Percentiles rank a stretch among this genome's conserved stretches.
Conservation (phyloP, 1,140 invertebrate genomes). For the Drosophila punjabiensis region DNA sequence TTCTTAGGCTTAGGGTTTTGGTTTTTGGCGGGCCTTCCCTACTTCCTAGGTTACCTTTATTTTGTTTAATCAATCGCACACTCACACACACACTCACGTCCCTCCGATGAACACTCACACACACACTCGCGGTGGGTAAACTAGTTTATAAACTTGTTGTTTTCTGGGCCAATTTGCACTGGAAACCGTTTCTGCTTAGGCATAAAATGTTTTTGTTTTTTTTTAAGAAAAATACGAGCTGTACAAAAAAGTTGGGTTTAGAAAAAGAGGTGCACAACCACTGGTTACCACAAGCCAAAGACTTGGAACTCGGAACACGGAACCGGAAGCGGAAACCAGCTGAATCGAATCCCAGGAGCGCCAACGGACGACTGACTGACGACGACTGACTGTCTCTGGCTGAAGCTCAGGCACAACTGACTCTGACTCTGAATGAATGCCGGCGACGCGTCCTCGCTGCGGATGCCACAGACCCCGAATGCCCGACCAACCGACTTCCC, state of each 20-base stretch:
- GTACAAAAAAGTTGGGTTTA: slow-evolving; percentile 50
- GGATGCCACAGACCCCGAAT: slow-evolving; percentile 52
- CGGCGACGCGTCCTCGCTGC: slow-evolving; percentile 72
- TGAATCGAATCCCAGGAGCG: slow-evolving; percentile 18
- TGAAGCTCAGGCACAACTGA: slow-evolving; percentile 76
- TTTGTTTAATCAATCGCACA: slow-evolving; percentile 80
- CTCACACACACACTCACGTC: slow-evolving; percentile 18
- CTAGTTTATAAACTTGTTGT: slow-evolving; percentile 52
- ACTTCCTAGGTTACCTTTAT: slow-evolving; percentile 71
- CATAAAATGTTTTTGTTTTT: slow-evolving; percentile 36
- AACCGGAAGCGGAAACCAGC: slow-evolving; percentile 42
- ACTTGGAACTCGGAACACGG: slow-evolving; percentile 32
- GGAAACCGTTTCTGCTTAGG: slow-evolving; percentile 46
- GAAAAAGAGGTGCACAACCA: slow-evolving; percentile 73
- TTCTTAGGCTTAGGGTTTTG: slow-evolving; percentile 5
- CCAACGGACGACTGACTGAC: slow-evolving; percentile 30
- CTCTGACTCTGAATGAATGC: slow-evolving; percentile 50
- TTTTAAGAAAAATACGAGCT: slow-evolving; percentile 53
- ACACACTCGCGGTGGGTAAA: slow-evolving; percentile 21
- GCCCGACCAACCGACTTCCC: slow-evolving; percentile 20
- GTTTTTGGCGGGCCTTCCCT: slow-evolving; percentile 40
- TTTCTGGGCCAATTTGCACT: slow-evolving; percentile 55
- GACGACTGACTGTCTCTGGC: slow-evolving; percentile 69
- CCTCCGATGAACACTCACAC: slow-evolving; percentile 4
- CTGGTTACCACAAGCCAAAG: slow-evolving; percentile 57